These are phyloP conservation scores for Delphinus delphis DNA, from an alignment of 2,113 vertebrate genomes.

Conservation along the genomic window DNA sequence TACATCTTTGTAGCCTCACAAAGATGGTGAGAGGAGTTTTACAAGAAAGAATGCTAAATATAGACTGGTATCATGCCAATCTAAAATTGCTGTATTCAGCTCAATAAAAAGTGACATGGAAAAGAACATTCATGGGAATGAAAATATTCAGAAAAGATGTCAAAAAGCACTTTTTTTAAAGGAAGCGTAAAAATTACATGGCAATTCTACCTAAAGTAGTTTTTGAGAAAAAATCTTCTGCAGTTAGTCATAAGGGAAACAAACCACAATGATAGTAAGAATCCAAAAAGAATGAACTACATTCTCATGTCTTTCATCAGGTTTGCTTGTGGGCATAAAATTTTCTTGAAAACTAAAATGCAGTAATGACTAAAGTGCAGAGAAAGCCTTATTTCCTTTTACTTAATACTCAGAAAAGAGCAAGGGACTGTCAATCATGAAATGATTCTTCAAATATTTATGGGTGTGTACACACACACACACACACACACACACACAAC, in stretches of 20 bases:
- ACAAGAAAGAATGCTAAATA: constrained; percentile 48
- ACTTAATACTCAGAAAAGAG: background rate
- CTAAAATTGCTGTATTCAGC: constrained; percentile 54
- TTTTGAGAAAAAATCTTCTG: constrained; percentile 10
- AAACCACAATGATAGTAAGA: background rate
- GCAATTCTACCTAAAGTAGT: constrained; percentile 51
- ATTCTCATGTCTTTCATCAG: background rate
- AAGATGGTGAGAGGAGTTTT: background rate
- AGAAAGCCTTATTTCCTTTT: background rate
- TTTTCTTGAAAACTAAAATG: constrained; percentile 41
- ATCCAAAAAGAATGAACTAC: constrained; percentile 22
- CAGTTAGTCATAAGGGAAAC: background rate
- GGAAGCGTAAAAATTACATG: constrained; percentile 18
- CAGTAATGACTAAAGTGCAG: background rate
- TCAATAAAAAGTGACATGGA: constrained; percentile 61
- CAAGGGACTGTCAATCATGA: background rate
- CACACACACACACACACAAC: background rate
- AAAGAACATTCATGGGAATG: constrained; percentile 18
- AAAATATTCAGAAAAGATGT: constrained; percentile 11
- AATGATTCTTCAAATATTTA: background rate
- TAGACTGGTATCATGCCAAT: constrained; percentile 36
- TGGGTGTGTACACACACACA: background rate
- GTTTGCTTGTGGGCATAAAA: background rate
- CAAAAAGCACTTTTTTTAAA: constrained; percentile 56
- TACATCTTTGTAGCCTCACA: background rate